These are phyloP conservation scores for Pantherophis alleghaniensis DNA, from an alignment of 2,797 vertebrate species.

Conservation along the genomic window DNA sequence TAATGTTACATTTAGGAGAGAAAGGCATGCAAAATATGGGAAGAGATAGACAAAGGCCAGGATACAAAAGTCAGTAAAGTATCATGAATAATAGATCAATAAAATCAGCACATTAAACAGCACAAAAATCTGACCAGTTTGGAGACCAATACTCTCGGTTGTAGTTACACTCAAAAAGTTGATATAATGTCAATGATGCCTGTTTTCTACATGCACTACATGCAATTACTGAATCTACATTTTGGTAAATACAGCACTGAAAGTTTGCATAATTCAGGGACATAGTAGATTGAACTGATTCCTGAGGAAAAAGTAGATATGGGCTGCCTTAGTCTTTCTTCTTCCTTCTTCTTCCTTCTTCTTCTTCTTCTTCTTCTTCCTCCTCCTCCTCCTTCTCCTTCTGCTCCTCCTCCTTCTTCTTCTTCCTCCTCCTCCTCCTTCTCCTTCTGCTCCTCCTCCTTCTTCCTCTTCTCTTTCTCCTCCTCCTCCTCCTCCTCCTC, in stretches of 20 bases:
- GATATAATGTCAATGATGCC: neutral
- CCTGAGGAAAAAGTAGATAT: neutral
- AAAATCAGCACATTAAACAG: neutral
- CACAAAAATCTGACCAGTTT: neutral
- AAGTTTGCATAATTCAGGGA: neutral
- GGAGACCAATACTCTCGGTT: neutral
- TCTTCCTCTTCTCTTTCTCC: too few species aligned
- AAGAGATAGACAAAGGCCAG: neutral
- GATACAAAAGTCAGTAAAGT: neutral
- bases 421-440: neutral
- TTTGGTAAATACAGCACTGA: neutral
- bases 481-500: rapidly evolving
- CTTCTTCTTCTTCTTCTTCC: rapidly evolving
- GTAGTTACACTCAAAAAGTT: neutral
- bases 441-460: neutral
- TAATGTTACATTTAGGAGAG: neutral
- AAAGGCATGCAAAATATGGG: neutral
- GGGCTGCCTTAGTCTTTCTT: neutral
- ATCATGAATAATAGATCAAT: neutral
- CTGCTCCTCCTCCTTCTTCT: rapidly evolving
- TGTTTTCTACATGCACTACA: neutral
- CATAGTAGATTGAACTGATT: neutral
- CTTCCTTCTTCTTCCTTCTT: neutral
- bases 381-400: rapidly evolving
- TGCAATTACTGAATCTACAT: neutral